Percentiles rank a stretch among this genome's conserved stretches.
Conservation (phyloP, 2,888 invertebrate species). For the Catonia carolina region DNA sequence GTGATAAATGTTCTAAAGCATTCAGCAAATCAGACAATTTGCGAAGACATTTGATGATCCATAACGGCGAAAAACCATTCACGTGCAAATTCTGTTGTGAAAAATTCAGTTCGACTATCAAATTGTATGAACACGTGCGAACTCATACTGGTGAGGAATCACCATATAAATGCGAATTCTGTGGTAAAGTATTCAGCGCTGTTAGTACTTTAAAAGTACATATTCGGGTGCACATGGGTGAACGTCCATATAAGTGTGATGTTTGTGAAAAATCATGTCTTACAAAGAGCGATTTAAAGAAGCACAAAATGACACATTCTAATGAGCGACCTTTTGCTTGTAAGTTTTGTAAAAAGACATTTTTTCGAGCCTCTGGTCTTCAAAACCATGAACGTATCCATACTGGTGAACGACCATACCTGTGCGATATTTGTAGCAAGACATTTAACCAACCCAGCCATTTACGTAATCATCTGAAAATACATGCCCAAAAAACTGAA, state of each 20-base stretch:
- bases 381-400: too few relatives aligned
- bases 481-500: too few relatives aligned
- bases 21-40: constrained; percentile 47
- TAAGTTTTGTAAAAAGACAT: constrained; percentile 43
- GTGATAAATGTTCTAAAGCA: constrained; percentile 43
- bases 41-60: constrained; percentile 44
- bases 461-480: too few relatives aligned
- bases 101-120: too few relatives aligned
- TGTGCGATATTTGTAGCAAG: too few relatives aligned
- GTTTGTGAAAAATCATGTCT: constrained; percentile 30
- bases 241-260: constrained; percentile 32
- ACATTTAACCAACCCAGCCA: too few relatives aligned
- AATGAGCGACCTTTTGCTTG: constrained; percentile 44
- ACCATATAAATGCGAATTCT: constrained; percentile 48
- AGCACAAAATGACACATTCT: constrained; percentile 45
- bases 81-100: too few relatives aligned
- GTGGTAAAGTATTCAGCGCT: constrained; percentile 47
- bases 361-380: too few relatives aligned
- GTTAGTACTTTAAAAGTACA: constrained; percentile 26
- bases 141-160: constrained; percentile 40
- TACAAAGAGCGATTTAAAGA: constrained; percentile 22
- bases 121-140: too few relatives aligned
- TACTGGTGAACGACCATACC: too few relatives aligned
- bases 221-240: constrained; percentile 22
- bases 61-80: too few relatives aligned